Conservation (phyloP, 2,113 vertebrate genomes). For the Solenodon paradoxus region DNA sequence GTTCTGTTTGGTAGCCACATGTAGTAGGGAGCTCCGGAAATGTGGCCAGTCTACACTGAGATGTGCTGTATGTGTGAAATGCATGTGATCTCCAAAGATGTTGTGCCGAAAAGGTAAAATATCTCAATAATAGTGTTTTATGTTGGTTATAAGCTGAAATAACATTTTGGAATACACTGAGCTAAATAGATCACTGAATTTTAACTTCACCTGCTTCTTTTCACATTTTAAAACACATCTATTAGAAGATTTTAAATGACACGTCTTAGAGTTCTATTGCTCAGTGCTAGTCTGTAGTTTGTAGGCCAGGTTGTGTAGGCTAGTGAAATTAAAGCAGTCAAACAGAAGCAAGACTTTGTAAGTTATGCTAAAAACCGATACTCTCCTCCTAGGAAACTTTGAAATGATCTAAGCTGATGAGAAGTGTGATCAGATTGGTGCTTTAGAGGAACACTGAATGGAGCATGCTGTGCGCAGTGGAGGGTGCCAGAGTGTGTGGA, state of each 20-base stretch:
- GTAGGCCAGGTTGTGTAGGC: not conserved
- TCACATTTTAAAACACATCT: not conserved
- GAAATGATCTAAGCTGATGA: not conserved
- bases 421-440: not conserved
- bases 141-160: not conserved
- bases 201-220: not conserved
- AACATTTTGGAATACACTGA: not conserved
- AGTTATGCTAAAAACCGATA: not conserved
- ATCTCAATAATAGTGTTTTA: not conserved
- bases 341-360: not conserved
- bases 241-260: not conserved
- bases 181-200: not conserved
- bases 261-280: not conserved
- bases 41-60: not conserved
- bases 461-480: not conserved
- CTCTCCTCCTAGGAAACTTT: not conserved
- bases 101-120: not conserved
- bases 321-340: not conserved
- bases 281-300: not conserved
- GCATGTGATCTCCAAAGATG: not conserved
- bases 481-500: not conserved
- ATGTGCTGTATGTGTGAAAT: not conserved
- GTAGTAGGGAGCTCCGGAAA: not conserved
- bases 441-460: not conserved
- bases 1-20: not conserved